Conservation (phyloP, 2,797 vertebrate species). For the Amblyopsis hoosieri region DNA sequence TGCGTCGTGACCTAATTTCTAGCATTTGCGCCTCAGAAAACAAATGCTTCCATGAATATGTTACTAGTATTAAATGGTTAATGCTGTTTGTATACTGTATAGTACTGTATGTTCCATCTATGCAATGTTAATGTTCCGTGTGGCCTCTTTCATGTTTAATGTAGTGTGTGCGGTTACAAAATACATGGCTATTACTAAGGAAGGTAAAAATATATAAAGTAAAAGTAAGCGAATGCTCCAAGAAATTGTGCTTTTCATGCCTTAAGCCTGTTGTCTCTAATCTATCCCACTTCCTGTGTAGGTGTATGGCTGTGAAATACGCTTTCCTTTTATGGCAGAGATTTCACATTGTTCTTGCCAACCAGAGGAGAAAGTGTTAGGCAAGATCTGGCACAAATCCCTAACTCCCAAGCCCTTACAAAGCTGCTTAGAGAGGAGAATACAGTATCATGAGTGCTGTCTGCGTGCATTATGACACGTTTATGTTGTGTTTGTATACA, state of each 20-base stretch:
- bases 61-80: constrained; percentile 6
- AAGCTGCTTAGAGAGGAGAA: constrained; percentile 41
- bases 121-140: constrained; percentile 12
- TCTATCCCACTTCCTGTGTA: constrained; percentile 68
- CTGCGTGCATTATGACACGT: constrained; percentile 39
- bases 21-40: constrained; percentile 1
- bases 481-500: constrained; percentile 48
- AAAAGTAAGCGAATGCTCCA: constrained; percentile 46
- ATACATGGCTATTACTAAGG: constrained; percentile 37
- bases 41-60: constrained; percentile 25
- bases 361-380: constrained; percentile 55
- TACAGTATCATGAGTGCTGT: constrained; percentile 33
- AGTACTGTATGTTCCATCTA: constrained; percentile 25
- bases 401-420: constrained; percentile 36
- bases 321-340: constrained; percentile 55
- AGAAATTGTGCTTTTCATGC: constrained; percentile 65
- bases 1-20: constrained; percentile 5
- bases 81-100: constrained; percentile 7
- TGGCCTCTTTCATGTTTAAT: constrained; percentile 19
- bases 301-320: constrained; percentile 66
- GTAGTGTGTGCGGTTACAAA: constrained; percentile 36
- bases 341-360: constrained; percentile 61
- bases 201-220: constrained; percentile 41
- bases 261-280: constrained; percentile 71
- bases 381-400: constrained; percentile 40